These are phyloP conservation scores for Macrosiphum euphorbiae DNA, from an alignment of 2,888 invertebrate genomes.

Conservation along the genomic window DNA sequence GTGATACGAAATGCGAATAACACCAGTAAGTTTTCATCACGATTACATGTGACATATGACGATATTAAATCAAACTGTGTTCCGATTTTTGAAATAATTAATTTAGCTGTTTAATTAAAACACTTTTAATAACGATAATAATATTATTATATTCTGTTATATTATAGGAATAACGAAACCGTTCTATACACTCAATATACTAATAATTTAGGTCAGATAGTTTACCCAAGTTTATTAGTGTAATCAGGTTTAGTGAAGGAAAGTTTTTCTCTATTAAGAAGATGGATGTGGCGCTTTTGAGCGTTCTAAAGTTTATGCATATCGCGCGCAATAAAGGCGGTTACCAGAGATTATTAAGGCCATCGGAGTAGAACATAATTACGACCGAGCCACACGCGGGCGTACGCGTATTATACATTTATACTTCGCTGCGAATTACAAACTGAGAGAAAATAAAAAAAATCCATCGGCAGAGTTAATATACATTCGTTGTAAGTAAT, in stretches of 20 bases:
- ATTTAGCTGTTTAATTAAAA: background rate
- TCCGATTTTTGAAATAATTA: background rate
- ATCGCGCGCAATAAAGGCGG: background rate
- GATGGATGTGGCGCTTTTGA: slow-evolving; percentile 17
- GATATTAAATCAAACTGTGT: background rate
- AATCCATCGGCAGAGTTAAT: background rate
- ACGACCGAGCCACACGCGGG: background rate
- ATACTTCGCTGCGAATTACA: background rate
- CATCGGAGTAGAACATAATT: slow-evolving; percentile 21
- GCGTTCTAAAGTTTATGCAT: background rate
- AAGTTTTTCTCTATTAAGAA: slow-evolving; percentile 37
- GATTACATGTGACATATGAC: background rate
- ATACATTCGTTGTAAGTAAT: background rate
- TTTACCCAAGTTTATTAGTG: slow-evolving; percentile 1
- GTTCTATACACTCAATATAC: background rate
- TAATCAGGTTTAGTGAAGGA: background rate
- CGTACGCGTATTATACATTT: background rate
- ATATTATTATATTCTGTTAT: background rate
- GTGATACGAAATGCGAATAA: background rate
- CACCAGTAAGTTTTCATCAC: background rate
- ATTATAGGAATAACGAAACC: background rate
- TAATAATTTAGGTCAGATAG: background rate
- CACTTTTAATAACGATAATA: background rate
- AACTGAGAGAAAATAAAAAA: background rate
- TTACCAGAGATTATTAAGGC: slow-evolving; percentile 23